Conservation (phyloP, 2,888 invertebrate species). For the Neria commutata region DNA sequence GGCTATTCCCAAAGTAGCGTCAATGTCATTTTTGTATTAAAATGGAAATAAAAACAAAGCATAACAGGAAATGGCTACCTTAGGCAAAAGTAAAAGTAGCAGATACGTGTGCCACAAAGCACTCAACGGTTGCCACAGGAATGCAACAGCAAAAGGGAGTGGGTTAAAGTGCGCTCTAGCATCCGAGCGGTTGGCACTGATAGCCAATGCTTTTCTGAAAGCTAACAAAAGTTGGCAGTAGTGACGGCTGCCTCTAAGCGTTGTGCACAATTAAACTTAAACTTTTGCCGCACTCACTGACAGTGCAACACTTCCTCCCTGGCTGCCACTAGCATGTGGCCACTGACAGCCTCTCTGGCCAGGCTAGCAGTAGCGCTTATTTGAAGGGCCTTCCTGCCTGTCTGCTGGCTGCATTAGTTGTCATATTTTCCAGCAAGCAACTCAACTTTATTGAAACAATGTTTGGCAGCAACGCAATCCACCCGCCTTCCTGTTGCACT, state of each 20-base stretch:
- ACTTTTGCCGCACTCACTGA: slow-evolving; percentile 40
- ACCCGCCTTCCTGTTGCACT: background rate
- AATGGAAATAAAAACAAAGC: background rate
- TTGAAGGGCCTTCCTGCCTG: too few species aligned
- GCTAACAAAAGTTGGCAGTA: background rate
- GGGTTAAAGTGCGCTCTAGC: background rate
- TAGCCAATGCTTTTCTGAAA: too few species aligned
- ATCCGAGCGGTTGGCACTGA: too few species aligned
- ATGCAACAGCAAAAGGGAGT: too few species aligned
- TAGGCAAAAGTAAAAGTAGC: background rate
- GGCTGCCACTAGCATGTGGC: background rate
- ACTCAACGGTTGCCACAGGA: too few species aligned
- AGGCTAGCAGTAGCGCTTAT: too few species aligned
- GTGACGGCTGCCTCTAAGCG: slow-evolving; percentile 36
- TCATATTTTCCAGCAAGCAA: background rate
- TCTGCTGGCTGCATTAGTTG: too few species aligned
- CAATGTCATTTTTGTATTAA: slow-evolving; percentile 9
- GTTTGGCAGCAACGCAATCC: background rate
- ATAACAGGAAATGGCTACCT: background rate
- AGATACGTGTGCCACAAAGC: background rate
- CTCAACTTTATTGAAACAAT: background rate
- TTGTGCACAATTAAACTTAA: slow-evolving; percentile 52
- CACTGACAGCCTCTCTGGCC: too few species aligned
- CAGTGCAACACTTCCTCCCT: background rate
- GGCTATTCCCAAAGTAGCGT: background rate